Evolutionary conservation across 1,140 invertebrate genomes (phyloP).

Genomic region (Idris sp.): DNA sequence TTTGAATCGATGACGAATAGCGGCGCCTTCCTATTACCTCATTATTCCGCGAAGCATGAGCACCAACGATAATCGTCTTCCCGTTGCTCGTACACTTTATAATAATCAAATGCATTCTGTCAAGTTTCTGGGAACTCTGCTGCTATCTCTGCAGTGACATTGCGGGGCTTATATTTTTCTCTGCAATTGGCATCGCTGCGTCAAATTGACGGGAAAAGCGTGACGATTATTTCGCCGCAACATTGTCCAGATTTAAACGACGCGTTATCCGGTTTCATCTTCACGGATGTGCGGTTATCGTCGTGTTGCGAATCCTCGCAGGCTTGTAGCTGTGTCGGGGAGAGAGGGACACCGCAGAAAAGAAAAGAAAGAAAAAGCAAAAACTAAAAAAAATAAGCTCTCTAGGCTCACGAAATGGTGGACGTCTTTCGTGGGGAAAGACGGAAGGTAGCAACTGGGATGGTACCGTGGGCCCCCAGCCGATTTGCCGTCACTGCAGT

Average conservation of each 20-base stretch:
- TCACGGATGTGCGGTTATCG: conserved; percentile 39
- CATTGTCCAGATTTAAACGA: conserved; percentile 11
- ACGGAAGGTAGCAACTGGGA: conserved; percentile 51
- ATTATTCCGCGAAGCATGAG: conserved; percentile 72
- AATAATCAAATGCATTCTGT: conserved; percentile 69
- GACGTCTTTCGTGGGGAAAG: conserved; percentile 39
- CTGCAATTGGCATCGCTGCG: neutral
- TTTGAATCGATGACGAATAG: conserved; percentile 52
- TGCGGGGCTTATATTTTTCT: conserved; percentile 72
- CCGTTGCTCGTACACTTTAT: conserved; percentile 70
- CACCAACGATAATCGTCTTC: conserved; percentile 73
- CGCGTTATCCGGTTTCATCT: conserved; percentile 49
- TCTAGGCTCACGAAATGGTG: conserved; percentile 45
- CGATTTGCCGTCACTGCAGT: conserved; percentile 68
- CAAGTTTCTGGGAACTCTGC: conserved; percentile 73
- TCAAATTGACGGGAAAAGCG: neutral
- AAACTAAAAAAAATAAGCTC: conserved; percentile 40
- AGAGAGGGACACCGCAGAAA: conserved; percentile 24
- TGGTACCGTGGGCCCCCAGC: conserved; percentile 51
- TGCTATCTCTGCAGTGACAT: too few relatives aligned
- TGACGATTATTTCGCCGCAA: conserved; percentile 5
- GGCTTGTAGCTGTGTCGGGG: conserved; percentile 7
- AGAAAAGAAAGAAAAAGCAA: conserved; percentile 24
- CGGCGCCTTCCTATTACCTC: conserved; percentile 65
- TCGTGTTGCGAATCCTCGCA: conserved; percentile 25